Evolutionary conservation across 2,797 vertebrate genomes (phyloP).

Genomic region (Enteromius unitaeniatus): DNA sequence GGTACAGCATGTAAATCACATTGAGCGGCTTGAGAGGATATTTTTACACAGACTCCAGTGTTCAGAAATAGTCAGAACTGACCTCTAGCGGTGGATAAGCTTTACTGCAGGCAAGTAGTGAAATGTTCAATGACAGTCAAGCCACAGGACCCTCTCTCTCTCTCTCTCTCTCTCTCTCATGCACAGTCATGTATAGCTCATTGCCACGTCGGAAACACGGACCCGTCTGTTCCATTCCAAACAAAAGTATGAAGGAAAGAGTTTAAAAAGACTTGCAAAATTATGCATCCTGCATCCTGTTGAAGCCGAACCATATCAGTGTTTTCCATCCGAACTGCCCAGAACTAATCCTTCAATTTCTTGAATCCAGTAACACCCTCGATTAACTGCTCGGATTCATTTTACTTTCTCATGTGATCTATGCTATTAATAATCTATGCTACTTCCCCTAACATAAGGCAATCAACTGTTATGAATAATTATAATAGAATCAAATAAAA

Average conservation of each 20-base stretch:
- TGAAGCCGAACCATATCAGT: conserved; percentile 17
- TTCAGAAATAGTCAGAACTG: conserved; percentile 40
- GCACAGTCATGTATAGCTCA: conserved; percentile 62
- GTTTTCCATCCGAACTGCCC: conserved; percentile 24
- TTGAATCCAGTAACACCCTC: background rate
- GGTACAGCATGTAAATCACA: conserved; percentile 11
- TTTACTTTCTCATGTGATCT: background rate
- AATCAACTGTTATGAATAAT: background rate
- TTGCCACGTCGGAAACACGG: conserved; percentile 55
- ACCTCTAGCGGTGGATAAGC: conserved; percentile 51
- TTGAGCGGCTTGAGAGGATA: conserved; percentile 9
- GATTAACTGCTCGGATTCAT: background rate
- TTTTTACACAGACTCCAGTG: background rate
- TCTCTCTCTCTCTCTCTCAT: conserved; percentile 6
- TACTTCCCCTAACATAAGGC: background rate
- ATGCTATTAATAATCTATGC: background rate
- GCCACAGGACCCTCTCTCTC: background rate
- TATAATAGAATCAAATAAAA: background rate
- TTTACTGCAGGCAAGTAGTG: conserved; percentile 24
- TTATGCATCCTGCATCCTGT: conserved; percentile 40
- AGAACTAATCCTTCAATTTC: conserved; percentile 35
- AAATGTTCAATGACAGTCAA: background rate
- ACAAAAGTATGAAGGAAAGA: conserved; percentile 78
- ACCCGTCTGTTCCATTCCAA: conserved; percentile 64
- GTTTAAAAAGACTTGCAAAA: conserved; percentile 72